These are phyloP conservation scores for Procavia capensis DNA, from an alignment of 2,113 vertebrate genomes.

Conservation along the genomic window DNA sequence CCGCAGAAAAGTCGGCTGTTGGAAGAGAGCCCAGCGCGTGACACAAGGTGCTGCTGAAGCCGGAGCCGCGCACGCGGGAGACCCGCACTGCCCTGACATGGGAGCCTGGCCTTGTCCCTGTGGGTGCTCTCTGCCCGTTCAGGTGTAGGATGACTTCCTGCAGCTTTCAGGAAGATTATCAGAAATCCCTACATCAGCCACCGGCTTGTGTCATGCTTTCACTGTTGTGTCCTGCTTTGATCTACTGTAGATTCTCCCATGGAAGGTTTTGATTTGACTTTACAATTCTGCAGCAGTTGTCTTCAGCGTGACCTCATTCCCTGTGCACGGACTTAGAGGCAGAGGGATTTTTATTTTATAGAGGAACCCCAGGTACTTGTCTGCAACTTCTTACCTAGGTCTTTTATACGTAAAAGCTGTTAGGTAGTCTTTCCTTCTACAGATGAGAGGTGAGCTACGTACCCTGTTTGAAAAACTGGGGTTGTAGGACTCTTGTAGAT, in stretches of 20 bases:
- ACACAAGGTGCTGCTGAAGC: background rate
- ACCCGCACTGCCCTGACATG: background rate
- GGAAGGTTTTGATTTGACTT: background rate
- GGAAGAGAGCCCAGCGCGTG: background rate
- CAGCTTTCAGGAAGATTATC: background rate
- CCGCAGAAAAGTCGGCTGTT: background rate
- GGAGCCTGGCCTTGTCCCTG: background rate
- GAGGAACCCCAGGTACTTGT: background rate
- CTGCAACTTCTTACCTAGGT: background rate
- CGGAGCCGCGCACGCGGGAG: background rate
- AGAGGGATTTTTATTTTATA: background rate
- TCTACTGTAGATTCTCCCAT: background rate
- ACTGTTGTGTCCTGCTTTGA: background rate
- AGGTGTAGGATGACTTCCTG: background rate
- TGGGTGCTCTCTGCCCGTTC: background rate
- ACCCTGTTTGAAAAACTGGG: background rate
- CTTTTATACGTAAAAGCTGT: background rate
- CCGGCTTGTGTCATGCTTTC: background rate
- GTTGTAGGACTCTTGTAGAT: background rate
- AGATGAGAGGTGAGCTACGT: slow-evolving; percentile 8
- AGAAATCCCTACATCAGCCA: background rate
- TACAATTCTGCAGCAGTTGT: background rate
- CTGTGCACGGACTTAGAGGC: background rate
- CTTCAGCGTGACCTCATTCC: background rate
- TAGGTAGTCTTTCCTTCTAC: background rate